Conservation (phyloP, 2,113 vertebrate species). For the Heterocephalus glaber region DNA sequence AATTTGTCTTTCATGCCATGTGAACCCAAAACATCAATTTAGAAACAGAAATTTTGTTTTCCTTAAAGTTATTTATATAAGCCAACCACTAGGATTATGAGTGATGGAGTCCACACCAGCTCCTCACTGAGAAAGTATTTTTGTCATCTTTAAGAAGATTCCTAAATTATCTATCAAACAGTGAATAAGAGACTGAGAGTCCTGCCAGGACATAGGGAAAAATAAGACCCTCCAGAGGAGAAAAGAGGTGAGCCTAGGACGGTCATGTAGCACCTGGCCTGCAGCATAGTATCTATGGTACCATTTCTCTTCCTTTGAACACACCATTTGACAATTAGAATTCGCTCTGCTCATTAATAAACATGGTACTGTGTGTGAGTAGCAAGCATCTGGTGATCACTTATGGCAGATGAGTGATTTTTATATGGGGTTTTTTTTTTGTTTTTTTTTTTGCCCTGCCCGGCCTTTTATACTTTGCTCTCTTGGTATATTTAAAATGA, state of each 20-base stretch:
- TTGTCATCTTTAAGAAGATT: background rate
- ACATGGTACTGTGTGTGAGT: background rate
- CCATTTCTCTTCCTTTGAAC: background rate
- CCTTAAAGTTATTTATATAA: background rate
- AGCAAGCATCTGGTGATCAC: background rate
- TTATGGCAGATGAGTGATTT: background rate
- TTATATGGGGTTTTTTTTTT: background rate
- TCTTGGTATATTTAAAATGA: background rate
- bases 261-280: background rate
- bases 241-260: too few species aligned
- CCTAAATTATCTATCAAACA: background rate
- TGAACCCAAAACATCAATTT: background rate
- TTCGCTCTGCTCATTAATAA: conserved; percentile 18
- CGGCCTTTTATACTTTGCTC: background rate
- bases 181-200: background rate
- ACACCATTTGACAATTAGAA: background rate
- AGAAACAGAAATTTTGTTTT: background rate
- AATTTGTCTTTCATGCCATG: background rate
- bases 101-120: background rate
- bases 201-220: background rate
- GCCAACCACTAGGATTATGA: background rate
- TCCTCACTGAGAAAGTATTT: background rate
- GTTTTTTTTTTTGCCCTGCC: background rate
- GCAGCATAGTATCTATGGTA: background rate
- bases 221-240: too few species aligned